These are phyloP conservation scores for Parthenolecanium corni DNA, from an alignment of 2,888 invertebrate species.

Conservation along the genomic window DNA sequence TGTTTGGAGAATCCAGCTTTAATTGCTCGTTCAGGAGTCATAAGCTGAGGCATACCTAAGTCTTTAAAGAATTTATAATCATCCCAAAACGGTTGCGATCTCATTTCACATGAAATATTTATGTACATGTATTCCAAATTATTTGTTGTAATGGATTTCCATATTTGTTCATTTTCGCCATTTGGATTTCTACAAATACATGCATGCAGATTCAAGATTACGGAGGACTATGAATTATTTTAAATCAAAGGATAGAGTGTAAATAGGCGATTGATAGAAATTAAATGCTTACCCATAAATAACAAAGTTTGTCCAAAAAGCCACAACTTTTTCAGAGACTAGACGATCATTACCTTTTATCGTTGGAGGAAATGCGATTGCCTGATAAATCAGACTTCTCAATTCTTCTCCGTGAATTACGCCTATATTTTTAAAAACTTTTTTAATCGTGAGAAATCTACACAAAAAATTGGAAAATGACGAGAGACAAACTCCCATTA, in stretches of 20 bases:
- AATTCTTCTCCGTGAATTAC: conserved; percentile 29
- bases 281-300: conserved; percentile 7
- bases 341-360: conserved; percentile 10
- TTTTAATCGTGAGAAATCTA: background rate
- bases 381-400: conserved; percentile 22
- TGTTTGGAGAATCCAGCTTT: no score
- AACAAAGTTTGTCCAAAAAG: conserved; percentile 15
- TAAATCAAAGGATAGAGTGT: no score
- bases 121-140: conserved; percentile 7
- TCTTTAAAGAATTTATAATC: conserved; percentile 9
- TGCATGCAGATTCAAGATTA: background rate
- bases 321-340: conserved; percentile 11
- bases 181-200: conserved; percentile 9
- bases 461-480: background rate
- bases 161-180: background rate
- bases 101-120: background rate
- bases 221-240: no score
- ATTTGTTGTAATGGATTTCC: background rate
- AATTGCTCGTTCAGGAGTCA: background rate
- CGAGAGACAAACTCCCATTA: background rate
- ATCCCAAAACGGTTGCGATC: conserved; percentile 2
- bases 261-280: no score
- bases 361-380: background rate
- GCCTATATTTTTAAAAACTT: background rate
- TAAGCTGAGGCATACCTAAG: background rate